Evolutionary conservation across 2,113 vertebrate genomes (phyloP), one percentile per base, ranked within the genome.

Genomic region (Sardina pilchardus): DNA sequence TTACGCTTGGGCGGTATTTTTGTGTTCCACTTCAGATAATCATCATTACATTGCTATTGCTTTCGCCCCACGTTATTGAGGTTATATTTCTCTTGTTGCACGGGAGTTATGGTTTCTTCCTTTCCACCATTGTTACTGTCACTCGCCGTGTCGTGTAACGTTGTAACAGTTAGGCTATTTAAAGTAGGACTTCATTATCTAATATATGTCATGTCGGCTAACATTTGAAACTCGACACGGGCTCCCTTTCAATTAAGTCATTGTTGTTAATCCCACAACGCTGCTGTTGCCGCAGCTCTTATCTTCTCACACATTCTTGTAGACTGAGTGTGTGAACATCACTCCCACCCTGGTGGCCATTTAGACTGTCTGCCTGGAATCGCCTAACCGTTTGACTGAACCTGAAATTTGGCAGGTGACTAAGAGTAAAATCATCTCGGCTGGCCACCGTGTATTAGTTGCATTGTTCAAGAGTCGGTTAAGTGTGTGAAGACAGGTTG

Each of bases 361-460:
- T 78, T 78, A 34, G 30, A 78, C 71, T 34, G 71, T 78, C 59
- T 63, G 30, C 34, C 71, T 78, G 71, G 34, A 34, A 78, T 78
- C 71, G 71, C 71, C 4, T 34, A 36, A 78, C 34, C 71, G 81
- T 83, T 83, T 81, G 53, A 88, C 53, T 44, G 71, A 81, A 63
- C 47, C 30, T 78, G 83, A 45, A 59, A 84, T 85, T 85, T 85
- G 81, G 83, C 83, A 85, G 83, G 83, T 87, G 81, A 85, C 59
- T 82, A 44, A 42, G 53, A 87, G 43, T 26, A 80, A 87, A 87
- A 87, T 82, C 71, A 82, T 44, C 83, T 78, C 34, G 71, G 71
- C 10, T 78, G 26, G 39, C 71, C 30, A 34, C 36, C 71, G 3
- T 78, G 30, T 78, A 78, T 78, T 34, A 36, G 71, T 78, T 78